Percentiles rank a stretch among this genome's conserved stretches.
phyloP scores from a whole-genome alignment of 2,888 invertebrate species.

The Leucania comma region DNA sequence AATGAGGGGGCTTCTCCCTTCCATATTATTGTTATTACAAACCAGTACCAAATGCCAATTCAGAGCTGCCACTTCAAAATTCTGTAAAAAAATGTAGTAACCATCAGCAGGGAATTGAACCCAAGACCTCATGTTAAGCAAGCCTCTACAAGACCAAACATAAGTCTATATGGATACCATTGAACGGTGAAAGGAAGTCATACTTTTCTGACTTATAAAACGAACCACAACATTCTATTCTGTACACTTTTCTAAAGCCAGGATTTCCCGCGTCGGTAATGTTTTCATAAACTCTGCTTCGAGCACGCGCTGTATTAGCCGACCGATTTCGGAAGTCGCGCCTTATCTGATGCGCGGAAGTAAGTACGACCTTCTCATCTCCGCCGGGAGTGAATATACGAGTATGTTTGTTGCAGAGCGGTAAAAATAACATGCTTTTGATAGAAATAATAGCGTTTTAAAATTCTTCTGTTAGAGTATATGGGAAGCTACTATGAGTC shows the following conservation, averaged over 20 bases:
- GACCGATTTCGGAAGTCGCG: conserved; percentile 64
- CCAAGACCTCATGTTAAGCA: neutral
- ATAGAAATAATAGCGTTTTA: neutral
- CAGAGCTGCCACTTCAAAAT: neutral
- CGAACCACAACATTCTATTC: neutral
- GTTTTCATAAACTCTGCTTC: conserved; percentile 46
- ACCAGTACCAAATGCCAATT: neutral
- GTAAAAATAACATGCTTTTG: neutral
- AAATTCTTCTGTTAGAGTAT: neutral
- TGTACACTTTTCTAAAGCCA: conserved; percentile 13
- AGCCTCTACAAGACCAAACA: neutral
- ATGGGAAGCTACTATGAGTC: too few relatives aligned
- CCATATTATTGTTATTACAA: neutral
- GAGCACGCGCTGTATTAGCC: conserved; percentile 41
- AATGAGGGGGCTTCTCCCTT: neutral
- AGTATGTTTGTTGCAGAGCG: neutral
- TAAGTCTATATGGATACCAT: neutral
- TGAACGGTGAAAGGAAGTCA: neutral
- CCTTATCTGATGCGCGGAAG: conserved; percentile 61
- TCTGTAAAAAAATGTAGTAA: too few relatives aligned
- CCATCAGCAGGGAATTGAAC: neutral
- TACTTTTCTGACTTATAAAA: neutral
- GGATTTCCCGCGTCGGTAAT: conserved; percentile 45
- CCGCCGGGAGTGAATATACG: conserved; percentile 54
- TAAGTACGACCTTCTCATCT: conserved; percentile 53